These are phyloP conservation scores for Encarsia formosa DNA, from an alignment of 2,888 invertebrate genomes.

Conservation along the genomic window DNA sequence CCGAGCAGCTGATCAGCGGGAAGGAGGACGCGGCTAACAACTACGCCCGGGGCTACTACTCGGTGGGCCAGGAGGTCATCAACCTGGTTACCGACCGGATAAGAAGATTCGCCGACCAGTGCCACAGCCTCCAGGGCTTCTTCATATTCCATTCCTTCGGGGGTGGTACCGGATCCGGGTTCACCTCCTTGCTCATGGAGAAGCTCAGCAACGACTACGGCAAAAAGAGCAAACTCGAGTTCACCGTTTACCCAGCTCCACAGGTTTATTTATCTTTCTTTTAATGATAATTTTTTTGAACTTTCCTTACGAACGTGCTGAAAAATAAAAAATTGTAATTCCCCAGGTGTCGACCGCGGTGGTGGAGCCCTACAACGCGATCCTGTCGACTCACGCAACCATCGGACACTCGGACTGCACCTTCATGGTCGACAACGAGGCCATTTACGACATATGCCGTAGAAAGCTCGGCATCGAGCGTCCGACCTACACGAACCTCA, in stretches of 20 bases:
- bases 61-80: conserved; percentile 86
- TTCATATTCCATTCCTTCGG: conserved; percentile 91
- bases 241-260: conserved; percentile 92
- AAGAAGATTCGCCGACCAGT: conserved; percentile 79
- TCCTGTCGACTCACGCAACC: conserved; percentile 87
- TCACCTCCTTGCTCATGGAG: conserved; percentile 90
- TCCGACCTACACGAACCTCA: conserved; percentile 80
- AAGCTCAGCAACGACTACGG: conserved; percentile 87
- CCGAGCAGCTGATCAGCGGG: conserved; percentile 87
- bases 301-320: not conserved
- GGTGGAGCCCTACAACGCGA: conserved; percentile 91
- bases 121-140: conserved; percentile 83
- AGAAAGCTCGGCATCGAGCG: conserved; percentile 78
- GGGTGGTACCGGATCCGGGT: conserved; percentile 87
- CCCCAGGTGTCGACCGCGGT: conserved; percentile 81
- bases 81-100: conserved; percentile 78
- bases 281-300: not conserved
- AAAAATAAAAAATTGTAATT: not conserved
- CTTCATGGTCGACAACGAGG: conserved; percentile 94
- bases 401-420: conserved; percentile 84
- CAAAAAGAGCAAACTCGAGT: conserved; percentile 89
- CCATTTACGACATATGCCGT: conserved; percentile 90
- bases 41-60: conserved; percentile 92
- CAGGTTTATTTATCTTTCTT: conserved; percentile 57
- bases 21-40: conserved; percentile 93